Percentiles rank a stretch among this genome's conserved stretches.
These are phyloP conservation scores for Holothuria glaberrima DNA, from an alignment of 35 echinoderm and acorn worm species.

Conservation along the genomic window DNA sequence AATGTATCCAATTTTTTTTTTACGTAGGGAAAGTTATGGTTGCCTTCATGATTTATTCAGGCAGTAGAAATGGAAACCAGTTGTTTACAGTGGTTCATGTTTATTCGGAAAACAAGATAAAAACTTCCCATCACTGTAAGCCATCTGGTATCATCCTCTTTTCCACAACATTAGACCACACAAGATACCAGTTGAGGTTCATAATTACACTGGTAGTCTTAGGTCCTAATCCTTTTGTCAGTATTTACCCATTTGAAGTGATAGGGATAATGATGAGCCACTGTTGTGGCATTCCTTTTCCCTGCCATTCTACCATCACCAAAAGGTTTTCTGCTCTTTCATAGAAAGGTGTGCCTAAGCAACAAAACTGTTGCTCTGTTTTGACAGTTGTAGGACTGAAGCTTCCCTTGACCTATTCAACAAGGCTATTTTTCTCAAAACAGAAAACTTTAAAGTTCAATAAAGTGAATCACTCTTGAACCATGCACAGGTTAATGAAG, in stretches of 20 bases:
- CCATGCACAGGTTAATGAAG: too few species aligned
- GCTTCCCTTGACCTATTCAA: neutral
- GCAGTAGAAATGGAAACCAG: too few species aligned
- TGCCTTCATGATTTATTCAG: too few species aligned
- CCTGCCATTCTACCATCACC: neutral
- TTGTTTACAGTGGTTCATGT: too few species aligned
- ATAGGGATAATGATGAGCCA: constrained; percentile 15
- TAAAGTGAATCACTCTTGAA: too few species aligned
- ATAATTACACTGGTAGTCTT: neutral
- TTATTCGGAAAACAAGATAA: too few species aligned
- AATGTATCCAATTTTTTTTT: too few species aligned
- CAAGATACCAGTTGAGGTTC: constrained; percentile 1
- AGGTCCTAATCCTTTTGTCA: constrained; percentile 25
- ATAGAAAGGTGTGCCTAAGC: neutral
- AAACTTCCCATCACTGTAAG: too few species aligned
- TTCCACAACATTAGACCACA: neutral
- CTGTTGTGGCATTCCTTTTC: constrained; percentile 17
- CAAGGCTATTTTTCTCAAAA: neutral
- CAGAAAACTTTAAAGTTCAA: neutral
- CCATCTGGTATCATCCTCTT: too few species aligned
- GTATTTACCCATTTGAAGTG: constrained; percentile 8
- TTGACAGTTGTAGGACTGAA: neutral
- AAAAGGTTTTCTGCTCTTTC: too few species aligned
- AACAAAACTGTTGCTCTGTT: neutral
- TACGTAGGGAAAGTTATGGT: too few species aligned